Evolutionary conservation across 2,888 invertebrate species (phyloP).

Genomic region (Megastigmus dorsalis): DNA sequence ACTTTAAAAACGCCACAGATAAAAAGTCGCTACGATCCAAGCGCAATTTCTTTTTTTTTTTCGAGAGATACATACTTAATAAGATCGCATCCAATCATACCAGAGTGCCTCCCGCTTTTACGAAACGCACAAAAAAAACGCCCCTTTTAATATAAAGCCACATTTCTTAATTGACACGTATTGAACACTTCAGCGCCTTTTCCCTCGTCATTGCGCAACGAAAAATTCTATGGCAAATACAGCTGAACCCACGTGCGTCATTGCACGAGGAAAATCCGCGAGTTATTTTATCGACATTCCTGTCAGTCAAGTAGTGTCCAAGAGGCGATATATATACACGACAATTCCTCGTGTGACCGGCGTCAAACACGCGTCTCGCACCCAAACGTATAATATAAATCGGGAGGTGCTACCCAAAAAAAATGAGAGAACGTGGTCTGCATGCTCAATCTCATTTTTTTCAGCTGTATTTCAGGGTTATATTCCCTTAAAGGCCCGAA

Average conservation of each 20-base stretch:
- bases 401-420: neutral
- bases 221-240: conserved; percentile 23
- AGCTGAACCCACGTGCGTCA: neutral
- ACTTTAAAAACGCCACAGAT: neutral
- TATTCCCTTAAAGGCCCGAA: neutral
- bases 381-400: neutral
- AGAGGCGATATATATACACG: neutral
- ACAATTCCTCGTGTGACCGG: neutral
- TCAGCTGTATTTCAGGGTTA: too few relatives aligned
- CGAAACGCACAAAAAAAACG: neutral
- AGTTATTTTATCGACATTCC: conserved; percentile 39
- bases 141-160: neutral
- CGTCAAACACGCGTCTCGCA: too few relatives aligned
- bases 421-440: neutral
- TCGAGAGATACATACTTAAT: too few relatives aligned
- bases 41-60: too few relatives aligned
- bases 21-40: too few relatives aligned
- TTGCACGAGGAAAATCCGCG: too few relatives aligned
- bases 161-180: conserved; percentile 45
- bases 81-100: conserved; percentile 3
- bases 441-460: too few relatives aligned
- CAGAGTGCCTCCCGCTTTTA: neutral
- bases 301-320: conserved; percentile 7
- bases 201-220: neutral
- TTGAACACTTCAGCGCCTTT: conserved; percentile 11